A percentile compares a stretch with the other conserved stretches of the same genome.
These are phyloP conservation scores for Embiotoca jacksoni DNA, from an alignment of 2,113 vertebrate genomes.

Conservation along the genomic window DNA sequence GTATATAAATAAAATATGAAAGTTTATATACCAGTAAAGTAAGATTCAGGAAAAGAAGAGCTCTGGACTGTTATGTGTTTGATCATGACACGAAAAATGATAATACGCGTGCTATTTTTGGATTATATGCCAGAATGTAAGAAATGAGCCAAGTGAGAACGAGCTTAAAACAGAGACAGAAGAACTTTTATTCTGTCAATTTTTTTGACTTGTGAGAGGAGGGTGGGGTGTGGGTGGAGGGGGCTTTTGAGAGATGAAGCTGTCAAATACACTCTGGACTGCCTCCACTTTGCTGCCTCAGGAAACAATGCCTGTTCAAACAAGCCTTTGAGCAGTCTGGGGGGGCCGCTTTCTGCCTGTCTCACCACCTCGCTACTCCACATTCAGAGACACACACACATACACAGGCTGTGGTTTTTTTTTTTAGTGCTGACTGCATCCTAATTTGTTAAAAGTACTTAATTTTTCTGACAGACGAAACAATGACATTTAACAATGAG, in stretches of 20 bases:
- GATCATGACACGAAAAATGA: constrained; percentile 42
- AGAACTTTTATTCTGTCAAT: constrained; percentile 59
- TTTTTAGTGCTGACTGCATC: constrained; percentile 44
- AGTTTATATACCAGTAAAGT: constrained; percentile 41
- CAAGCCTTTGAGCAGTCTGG: constrained; percentile 73
- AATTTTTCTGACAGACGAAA: constrained; percentile 43
- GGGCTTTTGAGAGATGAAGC: constrained; percentile 62
- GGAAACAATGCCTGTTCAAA: constrained; percentile 79
- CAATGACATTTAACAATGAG: constrained; percentile 41
- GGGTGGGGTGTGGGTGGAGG: constrained; percentile 14
- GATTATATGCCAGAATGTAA: constrained; percentile 45
- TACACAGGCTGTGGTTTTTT: constrained; percentile 19
- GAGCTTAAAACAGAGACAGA: constrained; percentile 47
- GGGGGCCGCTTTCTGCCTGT: constrained; percentile 46
- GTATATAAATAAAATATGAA: constrained; percentile 59
- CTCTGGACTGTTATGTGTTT: constrained; percentile 51
- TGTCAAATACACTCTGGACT: constrained; percentile 72
- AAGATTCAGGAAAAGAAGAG: constrained; percentile 19
- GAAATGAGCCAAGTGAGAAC: constrained; percentile 29
- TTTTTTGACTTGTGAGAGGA: constrained; percentile 37
- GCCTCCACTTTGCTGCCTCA: constrained; percentile 72
- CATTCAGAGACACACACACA: constrained; percentile 45
- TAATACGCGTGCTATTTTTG: constrained; percentile 61
- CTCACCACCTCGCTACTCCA: constrained; percentile 39
- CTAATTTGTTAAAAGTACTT: constrained; percentile 44